phyloP scores from a whole-genome alignment of 1,140 invertebrate genomes.

The Lysiphlebus fabarum region DNA sequence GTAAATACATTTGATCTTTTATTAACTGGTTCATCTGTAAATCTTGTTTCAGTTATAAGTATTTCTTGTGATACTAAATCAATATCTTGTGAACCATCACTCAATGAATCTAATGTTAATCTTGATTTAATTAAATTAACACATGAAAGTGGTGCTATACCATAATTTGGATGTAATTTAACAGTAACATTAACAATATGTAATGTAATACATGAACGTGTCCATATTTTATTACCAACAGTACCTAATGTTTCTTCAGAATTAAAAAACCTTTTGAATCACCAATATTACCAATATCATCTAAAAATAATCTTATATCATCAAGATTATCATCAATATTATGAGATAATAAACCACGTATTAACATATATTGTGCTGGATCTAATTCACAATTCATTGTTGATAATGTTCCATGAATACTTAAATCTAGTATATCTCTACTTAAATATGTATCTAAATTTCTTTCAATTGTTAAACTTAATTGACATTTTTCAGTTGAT shows the following conservation, averaged over 20 bases:
- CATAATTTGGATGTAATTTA: slow-evolving; percentile 62
- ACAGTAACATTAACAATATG: slow-evolving; percentile 86
- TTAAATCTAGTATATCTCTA: slow-evolving; percentile 77
- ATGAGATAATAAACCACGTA: slow-evolving; percentile 82
- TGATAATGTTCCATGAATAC: slow-evolving; percentile 79
- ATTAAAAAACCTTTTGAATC: slow-evolving; percentile 32
- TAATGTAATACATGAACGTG: slow-evolving; percentile 73
- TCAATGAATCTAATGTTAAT: slow-evolving; percentile 78
- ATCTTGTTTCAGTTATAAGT: slow-evolving; percentile 78
- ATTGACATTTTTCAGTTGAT: slow-evolving; percentile 74
- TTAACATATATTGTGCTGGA: slow-evolving; percentile 80
- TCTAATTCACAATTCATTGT: slow-evolving; percentile 82
- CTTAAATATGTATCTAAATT: slow-evolving; percentile 74
- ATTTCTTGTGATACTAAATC: slow-evolving; percentile 93
- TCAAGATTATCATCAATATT: slow-evolving; percentile 90
- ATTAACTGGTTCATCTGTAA: slow-evolving; percentile 65
- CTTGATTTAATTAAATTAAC: slow-evolving; percentile 90
- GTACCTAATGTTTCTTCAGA: slow-evolving; percentile 20
- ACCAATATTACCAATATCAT: slow-evolving; percentile 38
- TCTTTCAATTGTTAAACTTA: slow-evolving; percentile 77
- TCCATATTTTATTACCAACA: slow-evolving; percentile 60
- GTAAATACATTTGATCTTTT: slow-evolving; percentile 82
- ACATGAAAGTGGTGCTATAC: slow-evolving; percentile 70
- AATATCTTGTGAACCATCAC: slow-evolving; percentile 85
- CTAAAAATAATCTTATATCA: slow-evolving; percentile 54